Evolutionary conservation across 2,888 invertebrate species (phyloP).

Genomic region (Neoitamus cyanurus): DNA sequence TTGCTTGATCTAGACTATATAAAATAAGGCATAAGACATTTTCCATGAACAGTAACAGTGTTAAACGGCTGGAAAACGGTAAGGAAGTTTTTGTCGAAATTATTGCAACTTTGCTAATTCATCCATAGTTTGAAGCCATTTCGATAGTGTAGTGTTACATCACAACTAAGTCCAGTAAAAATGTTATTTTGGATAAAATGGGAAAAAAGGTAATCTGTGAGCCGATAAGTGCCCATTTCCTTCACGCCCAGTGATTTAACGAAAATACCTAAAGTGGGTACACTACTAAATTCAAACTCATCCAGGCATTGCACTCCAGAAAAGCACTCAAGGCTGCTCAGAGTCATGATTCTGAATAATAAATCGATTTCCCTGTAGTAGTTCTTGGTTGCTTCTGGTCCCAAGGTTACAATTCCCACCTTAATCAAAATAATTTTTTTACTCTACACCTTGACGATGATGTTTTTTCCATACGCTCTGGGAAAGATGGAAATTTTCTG

Average conservation of each 20-base stretch:
- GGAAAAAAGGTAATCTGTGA: background rate
- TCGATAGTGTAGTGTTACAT: too few relatives aligned
- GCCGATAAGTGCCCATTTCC: background rate
- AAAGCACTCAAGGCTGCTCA: background rate
- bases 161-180: too few relatives aligned
- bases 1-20: too few relatives aligned
- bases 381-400: background rate
- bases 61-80: too few relatives aligned
- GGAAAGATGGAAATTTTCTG: background rate
- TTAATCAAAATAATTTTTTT: background rate
- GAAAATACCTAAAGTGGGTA: background rate
- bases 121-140: too few relatives aligned
- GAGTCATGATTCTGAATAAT: background rate
- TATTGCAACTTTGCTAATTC: too few relatives aligned
- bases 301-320: background rate
- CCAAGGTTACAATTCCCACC: background rate
- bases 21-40: too few relatives aligned
- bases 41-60: too few relatives aligned
- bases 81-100: too few relatives aligned
- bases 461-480: background rate
- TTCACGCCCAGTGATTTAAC: background rate
- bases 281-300: background rate
- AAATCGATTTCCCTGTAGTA: background rate
- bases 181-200: background rate
- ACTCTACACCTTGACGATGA: background rate